Evolutionary conservation across 2,888 invertebrate species (phyloP).

Genomic region (Dynastes maya): DNA sequence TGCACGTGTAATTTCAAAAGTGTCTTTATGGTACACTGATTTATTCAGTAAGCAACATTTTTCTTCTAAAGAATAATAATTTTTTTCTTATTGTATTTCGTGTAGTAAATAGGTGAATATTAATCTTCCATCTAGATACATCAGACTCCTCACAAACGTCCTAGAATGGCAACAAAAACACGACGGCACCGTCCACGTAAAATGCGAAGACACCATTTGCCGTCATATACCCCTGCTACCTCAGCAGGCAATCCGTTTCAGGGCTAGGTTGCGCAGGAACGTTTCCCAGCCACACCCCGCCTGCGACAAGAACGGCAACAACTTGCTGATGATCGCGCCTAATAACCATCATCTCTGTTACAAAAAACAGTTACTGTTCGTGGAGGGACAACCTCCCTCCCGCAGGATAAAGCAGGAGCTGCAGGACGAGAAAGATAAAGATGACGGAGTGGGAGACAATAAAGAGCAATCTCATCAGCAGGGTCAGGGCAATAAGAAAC

Average conservation of each 20-base stretch:
- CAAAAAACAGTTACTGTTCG: constrained; percentile 59
- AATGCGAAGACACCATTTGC: constrained; percentile 71
- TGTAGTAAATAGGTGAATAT: too few species aligned
- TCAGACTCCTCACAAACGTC: constrained; percentile 87
- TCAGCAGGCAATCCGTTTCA: constrained; percentile 61
- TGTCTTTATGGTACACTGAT: too few species aligned
- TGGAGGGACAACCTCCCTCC: constrained; percentile 56
- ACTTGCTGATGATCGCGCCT: constrained; percentile 80
- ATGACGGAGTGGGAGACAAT: constrained; percentile 53
- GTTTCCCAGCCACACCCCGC: constrained; percentile 63
- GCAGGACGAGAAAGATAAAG: constrained; percentile 63
- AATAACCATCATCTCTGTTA: constrained; percentile 67
- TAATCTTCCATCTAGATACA: constrained; percentile 77
- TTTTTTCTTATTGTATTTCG: too few species aligned
- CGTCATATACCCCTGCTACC: constrained; percentile 57
- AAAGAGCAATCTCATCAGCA: constrained; percentile 51
- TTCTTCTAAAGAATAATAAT: too few species aligned
- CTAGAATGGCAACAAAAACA: constrained; percentile 88
- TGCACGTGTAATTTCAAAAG: too few species aligned
- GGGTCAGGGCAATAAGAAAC: constrained; percentile 49
- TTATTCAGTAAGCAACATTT: too few species aligned
- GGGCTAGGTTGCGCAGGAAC: constrained; percentile 65
- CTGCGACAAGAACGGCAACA: constrained; percentile 78
- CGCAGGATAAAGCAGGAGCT: constrained; percentile 62
- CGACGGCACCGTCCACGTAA: constrained; percentile 68